Conservation (phyloP, 2,797 vertebrate genomes). For the Dendrocincla fuliginosa region DNA sequence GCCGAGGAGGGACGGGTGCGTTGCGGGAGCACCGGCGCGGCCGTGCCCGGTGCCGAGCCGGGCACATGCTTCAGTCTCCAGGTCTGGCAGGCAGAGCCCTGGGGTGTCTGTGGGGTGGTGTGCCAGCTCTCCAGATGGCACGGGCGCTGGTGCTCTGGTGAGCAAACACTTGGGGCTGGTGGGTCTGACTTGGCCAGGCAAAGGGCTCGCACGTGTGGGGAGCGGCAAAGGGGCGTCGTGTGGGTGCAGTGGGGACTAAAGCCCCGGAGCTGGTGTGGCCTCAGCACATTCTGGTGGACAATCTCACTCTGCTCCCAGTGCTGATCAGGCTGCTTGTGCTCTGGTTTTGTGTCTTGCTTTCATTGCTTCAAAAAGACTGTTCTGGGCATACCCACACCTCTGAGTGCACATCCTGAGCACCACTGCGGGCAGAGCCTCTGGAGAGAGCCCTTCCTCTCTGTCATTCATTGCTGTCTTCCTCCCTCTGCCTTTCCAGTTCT, state of each 20-base stretch:
- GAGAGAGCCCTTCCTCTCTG: not conserved
- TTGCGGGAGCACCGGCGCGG: not conserved
- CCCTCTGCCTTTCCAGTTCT: not conserved
- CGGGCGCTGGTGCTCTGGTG: accelerated
- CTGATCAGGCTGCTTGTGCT: not conserved
- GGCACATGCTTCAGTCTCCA: not conserved
- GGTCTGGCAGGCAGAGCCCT: not conserved
- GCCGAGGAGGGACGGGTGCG: not conserved
- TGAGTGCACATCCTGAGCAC: not conserved
- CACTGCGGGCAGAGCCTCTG: not conserved
- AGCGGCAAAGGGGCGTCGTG: accelerated
- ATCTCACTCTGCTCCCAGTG: not conserved
- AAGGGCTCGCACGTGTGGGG: accelerated
- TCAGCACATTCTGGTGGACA: accelerated
- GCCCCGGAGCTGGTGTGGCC: not conserved
- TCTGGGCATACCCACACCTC: not conserved
- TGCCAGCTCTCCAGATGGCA: not conserved
- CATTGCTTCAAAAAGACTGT: not conserved
- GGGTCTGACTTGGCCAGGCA: accelerated
- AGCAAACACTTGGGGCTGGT: not conserved
- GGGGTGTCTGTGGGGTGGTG: accelerated
- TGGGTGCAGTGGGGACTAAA: not conserved
- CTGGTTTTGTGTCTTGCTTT: not conserved
- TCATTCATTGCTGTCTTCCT: not conserved
- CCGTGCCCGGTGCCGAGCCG: accelerated